Evolutionary conservation across 2,797 vertebrate genomes (phyloP).

Genomic region (Sebastes alutus): DNA sequence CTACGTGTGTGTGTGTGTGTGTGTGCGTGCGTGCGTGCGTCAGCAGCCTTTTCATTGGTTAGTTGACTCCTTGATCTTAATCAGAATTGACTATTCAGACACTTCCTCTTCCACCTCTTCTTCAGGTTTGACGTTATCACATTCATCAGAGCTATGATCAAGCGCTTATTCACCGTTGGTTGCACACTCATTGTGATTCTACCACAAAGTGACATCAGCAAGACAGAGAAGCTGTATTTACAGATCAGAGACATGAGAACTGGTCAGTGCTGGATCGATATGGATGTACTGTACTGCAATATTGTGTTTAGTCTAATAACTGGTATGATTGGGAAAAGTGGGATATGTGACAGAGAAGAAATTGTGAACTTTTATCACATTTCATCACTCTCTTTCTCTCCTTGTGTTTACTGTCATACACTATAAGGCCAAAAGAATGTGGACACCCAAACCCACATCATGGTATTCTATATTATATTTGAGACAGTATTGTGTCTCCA

Average conservation of each 20-base stretch:
- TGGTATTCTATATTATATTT: too few relatives aligned
- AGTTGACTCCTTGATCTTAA: background rate
- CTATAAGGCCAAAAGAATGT: background rate
- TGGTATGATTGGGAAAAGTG: background rate
- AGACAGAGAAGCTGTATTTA: background rate
- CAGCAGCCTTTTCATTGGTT: background rate
- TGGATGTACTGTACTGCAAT: background rate
- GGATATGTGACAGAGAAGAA: background rate
- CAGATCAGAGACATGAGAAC: background rate
- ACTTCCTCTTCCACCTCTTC: background rate
- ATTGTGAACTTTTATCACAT: background rate
- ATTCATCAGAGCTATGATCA: background rate
- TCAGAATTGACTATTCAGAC: background rate
- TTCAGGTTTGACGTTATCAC: background rate
- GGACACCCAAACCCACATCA: background rate
- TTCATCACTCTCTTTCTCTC: background rate
- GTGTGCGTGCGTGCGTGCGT: background rate
- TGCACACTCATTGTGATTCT: background rate
- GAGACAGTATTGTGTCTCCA: background rate
- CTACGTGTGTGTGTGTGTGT: background rate
- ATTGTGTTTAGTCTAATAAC: background rate
- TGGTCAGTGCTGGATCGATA: background rate
- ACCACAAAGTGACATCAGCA: background rate
- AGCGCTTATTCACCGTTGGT: background rate
- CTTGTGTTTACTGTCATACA: background rate